Percentiles rank a stretch among this genome's conserved stretches.
phyloP scores from a whole-genome alignment of 2,113 vertebrate genomes.

The Sander lucioperca region DNA sequence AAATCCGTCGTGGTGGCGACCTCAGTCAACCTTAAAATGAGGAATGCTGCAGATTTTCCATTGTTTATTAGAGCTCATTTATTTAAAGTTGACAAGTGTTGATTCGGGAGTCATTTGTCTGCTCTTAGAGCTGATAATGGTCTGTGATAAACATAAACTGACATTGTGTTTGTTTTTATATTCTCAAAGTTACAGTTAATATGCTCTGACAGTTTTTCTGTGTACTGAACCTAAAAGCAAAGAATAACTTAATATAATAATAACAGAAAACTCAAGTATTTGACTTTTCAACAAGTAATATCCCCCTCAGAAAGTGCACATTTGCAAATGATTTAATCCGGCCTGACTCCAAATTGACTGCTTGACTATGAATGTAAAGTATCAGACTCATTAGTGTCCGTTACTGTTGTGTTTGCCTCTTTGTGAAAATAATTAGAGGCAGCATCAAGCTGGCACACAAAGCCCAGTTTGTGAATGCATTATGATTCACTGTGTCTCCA shows the following conservation, averaged over 20 bases:
- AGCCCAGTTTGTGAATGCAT: conserved; percentile 6
- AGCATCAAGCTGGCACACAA: conserved; percentile 13
- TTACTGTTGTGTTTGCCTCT: background rate
- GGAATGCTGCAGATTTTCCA: background rate
- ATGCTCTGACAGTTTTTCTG: background rate
- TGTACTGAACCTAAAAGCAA: background rate
- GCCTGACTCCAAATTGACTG: background rate
- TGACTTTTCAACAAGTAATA: background rate
- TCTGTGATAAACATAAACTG: background rate
- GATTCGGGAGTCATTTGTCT: background rate
- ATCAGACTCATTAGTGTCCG: background rate
- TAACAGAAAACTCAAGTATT: background rate
- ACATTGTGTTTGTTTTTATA: background rate
- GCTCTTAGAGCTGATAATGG: background rate
- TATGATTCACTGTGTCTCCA: background rate
- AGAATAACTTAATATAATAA: background rate
- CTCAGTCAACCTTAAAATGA: background rate
- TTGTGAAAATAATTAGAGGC: background rate
- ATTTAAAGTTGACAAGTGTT: background rate
- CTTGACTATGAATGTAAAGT: background rate
- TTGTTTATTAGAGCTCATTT: background rate
- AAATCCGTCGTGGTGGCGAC: background rate
- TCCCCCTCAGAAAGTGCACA: background rate
- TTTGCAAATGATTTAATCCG: background rate
- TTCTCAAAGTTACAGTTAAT: background rate